phyloP scores from a whole-genome alignment of 2,797 vertebrate genomes.

The Erethizon dorsatum region DNA sequence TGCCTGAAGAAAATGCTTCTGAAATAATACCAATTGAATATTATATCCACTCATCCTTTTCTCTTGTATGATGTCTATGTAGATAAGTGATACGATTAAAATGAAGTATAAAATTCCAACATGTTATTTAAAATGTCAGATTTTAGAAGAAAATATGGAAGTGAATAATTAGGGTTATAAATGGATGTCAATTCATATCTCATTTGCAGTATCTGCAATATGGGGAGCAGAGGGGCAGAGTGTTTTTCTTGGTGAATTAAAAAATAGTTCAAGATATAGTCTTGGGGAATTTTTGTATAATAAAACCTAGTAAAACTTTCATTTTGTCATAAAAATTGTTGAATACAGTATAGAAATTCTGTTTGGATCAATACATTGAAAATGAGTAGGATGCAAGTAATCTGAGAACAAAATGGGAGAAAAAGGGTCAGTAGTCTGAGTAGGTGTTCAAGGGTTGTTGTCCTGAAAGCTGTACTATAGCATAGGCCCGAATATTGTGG shows the following conservation, averaged over 20 bases:
- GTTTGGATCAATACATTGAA: constrained; percentile 2
- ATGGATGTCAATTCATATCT: neutral
- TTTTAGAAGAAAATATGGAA: neutral
- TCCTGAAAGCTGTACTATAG: neutral
- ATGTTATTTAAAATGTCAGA: constrained; percentile 1
- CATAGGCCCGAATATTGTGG: neutral
- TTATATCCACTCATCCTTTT: neutral
- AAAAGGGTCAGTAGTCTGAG: neutral
- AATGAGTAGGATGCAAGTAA: neutral
- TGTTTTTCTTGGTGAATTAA: neutral
- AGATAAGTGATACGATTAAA: neutral
- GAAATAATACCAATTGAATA: neutral
- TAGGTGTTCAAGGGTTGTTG: neutral
- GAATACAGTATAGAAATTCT: neutral
- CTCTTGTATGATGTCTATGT: neutral
- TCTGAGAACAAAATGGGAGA: neutral
- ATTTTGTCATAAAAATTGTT: neutral
- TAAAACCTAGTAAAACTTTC: neutral
- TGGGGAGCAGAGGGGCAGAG: too few species aligned
- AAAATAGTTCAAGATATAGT: neutral
- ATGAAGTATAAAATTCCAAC: too few species aligned
- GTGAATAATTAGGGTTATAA: neutral
- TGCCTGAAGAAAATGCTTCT: neutral
- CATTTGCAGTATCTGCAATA: neutral
- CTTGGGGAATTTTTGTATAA: neutral